Conservation (phyloP, 2,888 invertebrate species). For the Hylaea fasciaria region DNA sequence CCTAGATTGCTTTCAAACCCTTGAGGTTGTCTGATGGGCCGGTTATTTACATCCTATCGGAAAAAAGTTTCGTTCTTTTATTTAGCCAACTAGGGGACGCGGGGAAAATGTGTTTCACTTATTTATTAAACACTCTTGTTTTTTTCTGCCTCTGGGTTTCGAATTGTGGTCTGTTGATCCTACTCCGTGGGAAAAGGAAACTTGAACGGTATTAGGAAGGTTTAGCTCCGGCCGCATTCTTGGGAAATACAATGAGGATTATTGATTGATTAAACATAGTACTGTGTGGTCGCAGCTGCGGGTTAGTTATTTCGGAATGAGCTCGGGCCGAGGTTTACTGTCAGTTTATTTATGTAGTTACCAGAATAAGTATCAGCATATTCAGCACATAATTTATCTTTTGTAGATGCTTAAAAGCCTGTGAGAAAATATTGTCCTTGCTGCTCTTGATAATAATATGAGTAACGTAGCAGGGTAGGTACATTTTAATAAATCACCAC, state of each 20-base stretch:
- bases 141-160: slow-evolving; percentile 43
- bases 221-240: slow-evolving; percentile 22
- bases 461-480: too few relatives aligned
- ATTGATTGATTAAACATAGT: slow-evolving; percentile 20
- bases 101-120: slow-evolving; percentile 53
- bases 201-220: slow-evolving; percentile 34
- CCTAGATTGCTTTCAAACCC: slow-evolving; percentile 74
- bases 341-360: too few relatives aligned
- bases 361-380: too few relatives aligned
- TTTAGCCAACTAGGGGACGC: slow-evolving; percentile 51
- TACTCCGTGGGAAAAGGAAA: slow-evolving; percentile 28
- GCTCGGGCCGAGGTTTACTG: too few relatives aligned
- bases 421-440: too few relatives aligned
- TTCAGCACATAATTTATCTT: too few relatives aligned
- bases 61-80: slow-evolving; percentile 59
- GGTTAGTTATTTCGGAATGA: too few relatives aligned
- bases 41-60: slow-evolving; percentile 72
- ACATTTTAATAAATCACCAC: too few relatives aligned
- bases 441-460: too few relatives aligned
- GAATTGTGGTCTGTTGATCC: slow-evolving; percentile 42
- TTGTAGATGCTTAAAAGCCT: too few relatives aligned
- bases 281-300: too few relatives aligned
- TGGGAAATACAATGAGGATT: slow-evolving; percentile 9
- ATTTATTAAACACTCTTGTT: slow-evolving; percentile 49
- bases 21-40: slow-evolving; percentile 67